A percentile compares a stretch with the other conserved stretches of the same genome.
Conservation (phyloP, 2,888 invertebrate genomes). For the Drosophila limbata region DNA sequence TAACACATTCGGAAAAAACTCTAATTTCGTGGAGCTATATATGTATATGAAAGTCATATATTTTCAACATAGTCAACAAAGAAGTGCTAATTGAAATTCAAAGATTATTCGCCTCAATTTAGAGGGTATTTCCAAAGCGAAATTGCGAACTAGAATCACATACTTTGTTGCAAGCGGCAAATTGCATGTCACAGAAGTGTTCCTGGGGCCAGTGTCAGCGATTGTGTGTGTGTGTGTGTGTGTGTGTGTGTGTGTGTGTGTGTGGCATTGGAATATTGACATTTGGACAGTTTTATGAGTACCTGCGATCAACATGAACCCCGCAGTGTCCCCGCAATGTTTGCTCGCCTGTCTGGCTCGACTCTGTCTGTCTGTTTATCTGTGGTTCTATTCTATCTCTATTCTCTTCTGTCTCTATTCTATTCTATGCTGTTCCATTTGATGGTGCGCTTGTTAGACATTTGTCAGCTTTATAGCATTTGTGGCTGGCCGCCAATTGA, state of each 20-base stretch:
- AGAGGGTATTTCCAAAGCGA: constrained; percentile 21
- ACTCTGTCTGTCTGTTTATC: background rate
- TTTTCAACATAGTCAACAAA: too few species aligned
- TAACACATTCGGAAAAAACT: too few species aligned
- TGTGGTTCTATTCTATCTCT: constrained; percentile 1
- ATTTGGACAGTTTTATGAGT: constrained; percentile 80
- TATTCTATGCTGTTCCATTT: background rate
- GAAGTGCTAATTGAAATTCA: too few species aligned
- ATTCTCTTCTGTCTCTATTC: background rate
- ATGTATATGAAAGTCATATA: too few species aligned
- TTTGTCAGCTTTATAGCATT: constrained; percentile 79
- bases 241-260: constrained; percentile 14
- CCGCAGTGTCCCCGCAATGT: constrained; percentile 12
- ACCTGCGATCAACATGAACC: constrained; percentile 68
- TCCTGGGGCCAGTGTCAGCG: background rate
- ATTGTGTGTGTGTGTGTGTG: background rate
- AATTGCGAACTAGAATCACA: background rate
- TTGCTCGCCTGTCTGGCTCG: constrained; percentile 39
- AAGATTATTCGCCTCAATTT: background rate
- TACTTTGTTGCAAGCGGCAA: constrained; percentile 37
- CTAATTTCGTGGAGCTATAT: too few species aligned
- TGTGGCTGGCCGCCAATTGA: constrained; percentile 76
- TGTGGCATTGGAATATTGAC: constrained; percentile 69
- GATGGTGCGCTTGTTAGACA: constrained; percentile 64
- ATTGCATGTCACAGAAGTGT: constrained; percentile 53